phyloP scores from a whole-genome alignment of 2,888 invertebrate species.

The Stictocephala bisonia region DNA sequence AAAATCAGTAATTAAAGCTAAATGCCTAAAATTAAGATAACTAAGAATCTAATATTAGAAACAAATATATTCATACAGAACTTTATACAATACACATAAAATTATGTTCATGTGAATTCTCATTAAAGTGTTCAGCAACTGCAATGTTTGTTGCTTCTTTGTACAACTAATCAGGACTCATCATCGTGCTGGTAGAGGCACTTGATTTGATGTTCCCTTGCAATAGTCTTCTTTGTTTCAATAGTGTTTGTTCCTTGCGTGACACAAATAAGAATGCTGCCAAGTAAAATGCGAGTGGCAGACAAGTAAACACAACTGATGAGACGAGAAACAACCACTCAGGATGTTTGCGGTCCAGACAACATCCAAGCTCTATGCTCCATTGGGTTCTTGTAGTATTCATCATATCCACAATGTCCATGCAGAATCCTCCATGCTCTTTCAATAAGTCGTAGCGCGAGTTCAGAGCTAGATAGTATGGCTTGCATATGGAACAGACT shows the following conservation, averaged over 20 bases:
- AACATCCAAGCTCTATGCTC: slow-evolving; percentile 71
- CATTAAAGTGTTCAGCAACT: too few relatives aligned
- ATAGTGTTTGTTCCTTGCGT: slow-evolving; percentile 39
- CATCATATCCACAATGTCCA: slow-evolving; percentile 76
- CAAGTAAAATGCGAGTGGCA: slow-evolving; percentile 71
- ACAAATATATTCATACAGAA: too few relatives aligned
- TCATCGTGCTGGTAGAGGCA: too few relatives aligned
- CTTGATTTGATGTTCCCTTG: too few relatives aligned
- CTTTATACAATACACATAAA: too few relatives aligned
- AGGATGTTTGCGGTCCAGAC: slow-evolving; percentile 68
- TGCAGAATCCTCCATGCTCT: slow-evolving; percentile 72
- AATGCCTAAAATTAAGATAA: too few relatives aligned
- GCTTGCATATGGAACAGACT: slow-evolving; percentile 58
- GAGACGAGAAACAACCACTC: slow-evolving; percentile 70
- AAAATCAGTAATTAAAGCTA: too few relatives aligned
- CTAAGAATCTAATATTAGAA: too few relatives aligned
- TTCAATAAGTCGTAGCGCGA: slow-evolving; percentile 70
- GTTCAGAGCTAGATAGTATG: slow-evolving; percentile 69
- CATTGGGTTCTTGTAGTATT: slow-evolving; percentile 73
- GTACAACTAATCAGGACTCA: too few relatives aligned
- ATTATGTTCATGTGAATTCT: too few relatives aligned
- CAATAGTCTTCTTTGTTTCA: too few relatives aligned
- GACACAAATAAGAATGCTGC: slow-evolving; percentile 62
- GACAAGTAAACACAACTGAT: slow-evolving; percentile 67
- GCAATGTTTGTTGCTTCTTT: too few relatives aligned